Conservation (phyloP, 1,140 invertebrate species). For the Daktulosphaira vitifoliae region DNA sequence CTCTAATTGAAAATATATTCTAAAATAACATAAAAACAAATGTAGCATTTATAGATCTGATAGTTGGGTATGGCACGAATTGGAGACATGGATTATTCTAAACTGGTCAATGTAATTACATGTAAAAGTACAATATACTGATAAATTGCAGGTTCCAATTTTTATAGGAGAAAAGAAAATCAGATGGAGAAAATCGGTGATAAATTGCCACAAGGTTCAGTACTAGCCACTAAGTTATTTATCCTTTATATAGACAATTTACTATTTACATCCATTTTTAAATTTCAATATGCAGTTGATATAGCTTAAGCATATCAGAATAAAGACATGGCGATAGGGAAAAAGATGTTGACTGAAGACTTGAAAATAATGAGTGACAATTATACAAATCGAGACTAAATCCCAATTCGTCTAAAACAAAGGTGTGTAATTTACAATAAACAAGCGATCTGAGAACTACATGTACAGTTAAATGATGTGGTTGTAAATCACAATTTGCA, state of each 20-base stretch:
- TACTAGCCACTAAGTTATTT: neutral
- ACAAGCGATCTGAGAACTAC: neutral
- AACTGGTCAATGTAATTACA: neutral
- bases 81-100: neutral
- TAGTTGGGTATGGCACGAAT: neutral
- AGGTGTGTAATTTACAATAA: slow-evolving; percentile 18
- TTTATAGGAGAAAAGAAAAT: too few species aligned
- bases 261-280: neutral
- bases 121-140: neutral
- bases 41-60: neutral
- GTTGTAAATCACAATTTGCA: neutral
- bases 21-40: neutral
- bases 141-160: neutral
- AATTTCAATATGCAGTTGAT: neutral
- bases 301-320: neutral
- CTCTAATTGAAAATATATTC: too few species aligned
- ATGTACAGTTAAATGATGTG: neutral
- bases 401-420: slow-evolving; percentile 8
- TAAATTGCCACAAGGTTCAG: neutral
- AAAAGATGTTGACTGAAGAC: neutral
- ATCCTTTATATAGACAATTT: neutral
- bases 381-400: neutral
- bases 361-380: neutral
- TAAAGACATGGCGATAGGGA: neutral
- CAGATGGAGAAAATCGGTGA: too few species aligned